A percentile compares a stretch with the other conserved stretches of the same genome.
Conservation (phyloP, 2,797 vertebrate species). For the Chrosomus eos region DNA sequence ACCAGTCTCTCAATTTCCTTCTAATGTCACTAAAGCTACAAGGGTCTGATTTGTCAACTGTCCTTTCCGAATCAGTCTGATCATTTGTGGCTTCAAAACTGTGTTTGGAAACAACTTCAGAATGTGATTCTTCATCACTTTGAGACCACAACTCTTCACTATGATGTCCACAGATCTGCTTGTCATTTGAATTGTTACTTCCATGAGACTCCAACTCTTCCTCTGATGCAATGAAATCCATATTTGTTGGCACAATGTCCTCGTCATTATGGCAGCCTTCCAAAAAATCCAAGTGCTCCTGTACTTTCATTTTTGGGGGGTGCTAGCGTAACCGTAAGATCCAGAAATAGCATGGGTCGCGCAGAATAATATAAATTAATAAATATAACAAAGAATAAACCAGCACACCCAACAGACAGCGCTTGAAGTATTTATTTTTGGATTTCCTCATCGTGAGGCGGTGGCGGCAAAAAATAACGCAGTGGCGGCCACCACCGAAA, state of each 20-base stretch:
- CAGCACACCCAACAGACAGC: too few relatives aligned
- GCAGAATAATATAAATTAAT: too few relatives aligned
- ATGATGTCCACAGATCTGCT: neutral
- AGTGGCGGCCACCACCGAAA: too few relatives aligned
- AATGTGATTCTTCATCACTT: constrained; percentile 23
- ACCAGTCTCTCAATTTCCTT: constrained; percentile 37
- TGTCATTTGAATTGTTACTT: constrained; percentile 23
- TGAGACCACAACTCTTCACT: neutral
- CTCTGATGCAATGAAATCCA: neutral
- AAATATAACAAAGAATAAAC: too few relatives aligned
- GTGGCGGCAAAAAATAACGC: constrained; percentile 8
- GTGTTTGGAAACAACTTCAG: constrained; percentile 9
- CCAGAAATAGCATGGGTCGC: too few relatives aligned
- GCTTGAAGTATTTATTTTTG: too few relatives aligned
- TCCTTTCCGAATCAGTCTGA: constrained; percentile 16
- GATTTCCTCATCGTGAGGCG: too few relatives aligned
- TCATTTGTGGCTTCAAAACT: neutral
- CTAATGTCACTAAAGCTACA: neutral
- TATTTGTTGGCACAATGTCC: constrained; percentile 1
- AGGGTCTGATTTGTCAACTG: neutral
- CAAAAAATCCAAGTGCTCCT: constrained; percentile 16
- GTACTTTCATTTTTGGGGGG: constrained; percentile 25
- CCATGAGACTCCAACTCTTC: neutral
- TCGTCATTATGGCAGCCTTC: neutral
- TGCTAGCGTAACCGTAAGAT: too few relatives aligned